A percentile compares a stretch with the other conserved stretches of the same genome.
These are phyloP conservation scores for Mus spicilegus DNA, from an alignment of 2,113 vertebrate genomes.

Conservation along the genomic window DNA sequence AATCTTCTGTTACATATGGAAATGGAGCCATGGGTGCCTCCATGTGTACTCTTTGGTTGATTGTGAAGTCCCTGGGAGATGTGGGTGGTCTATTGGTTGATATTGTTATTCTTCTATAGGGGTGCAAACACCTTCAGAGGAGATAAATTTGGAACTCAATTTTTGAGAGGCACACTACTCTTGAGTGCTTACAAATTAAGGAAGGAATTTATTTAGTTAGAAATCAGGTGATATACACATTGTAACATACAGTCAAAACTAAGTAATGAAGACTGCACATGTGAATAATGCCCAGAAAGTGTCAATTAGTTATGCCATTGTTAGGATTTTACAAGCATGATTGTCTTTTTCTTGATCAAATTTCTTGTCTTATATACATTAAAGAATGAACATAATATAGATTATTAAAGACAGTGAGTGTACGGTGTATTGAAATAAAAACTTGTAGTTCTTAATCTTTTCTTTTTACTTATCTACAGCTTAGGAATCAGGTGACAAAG, in stretches of 20 bases:
- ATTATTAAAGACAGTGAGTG: background rate
- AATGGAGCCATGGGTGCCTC: too few species aligned
- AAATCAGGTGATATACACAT: slow-evolving; percentile 19
- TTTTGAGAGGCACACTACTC: background rate
- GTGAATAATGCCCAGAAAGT: slow-evolving; percentile 42
- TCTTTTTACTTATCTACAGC: background rate
- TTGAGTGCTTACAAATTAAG: slow-evolving; percentile 20
- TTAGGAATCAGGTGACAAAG: background rate
- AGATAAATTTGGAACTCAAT: background rate
- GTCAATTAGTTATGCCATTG: background rate
- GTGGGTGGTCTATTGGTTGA: too few species aligned
- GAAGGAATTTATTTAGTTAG: slow-evolving; percentile 32
- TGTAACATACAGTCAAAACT: slow-evolving; percentile 12
- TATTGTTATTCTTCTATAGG: too few species aligned
- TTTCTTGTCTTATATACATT: background rate
- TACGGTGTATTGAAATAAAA: slow-evolving; percentile 30
- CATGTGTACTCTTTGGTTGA: too few species aligned
- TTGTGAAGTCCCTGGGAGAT: too few species aligned
- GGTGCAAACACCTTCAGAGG: too few species aligned
- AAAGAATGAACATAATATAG: background rate
- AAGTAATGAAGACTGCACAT: slow-evolving; percentile 23
- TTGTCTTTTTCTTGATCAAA: slow-evolving; percentile 37
- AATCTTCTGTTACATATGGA: too few species aligned
- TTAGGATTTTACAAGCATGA: slow-evolving; percentile 42
- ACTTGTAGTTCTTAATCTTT: slow-evolving; percentile 28